Base-by-base conservation (phyloP, 1,140 invertebrate species). In the Antheraea mylitta region DNA sequence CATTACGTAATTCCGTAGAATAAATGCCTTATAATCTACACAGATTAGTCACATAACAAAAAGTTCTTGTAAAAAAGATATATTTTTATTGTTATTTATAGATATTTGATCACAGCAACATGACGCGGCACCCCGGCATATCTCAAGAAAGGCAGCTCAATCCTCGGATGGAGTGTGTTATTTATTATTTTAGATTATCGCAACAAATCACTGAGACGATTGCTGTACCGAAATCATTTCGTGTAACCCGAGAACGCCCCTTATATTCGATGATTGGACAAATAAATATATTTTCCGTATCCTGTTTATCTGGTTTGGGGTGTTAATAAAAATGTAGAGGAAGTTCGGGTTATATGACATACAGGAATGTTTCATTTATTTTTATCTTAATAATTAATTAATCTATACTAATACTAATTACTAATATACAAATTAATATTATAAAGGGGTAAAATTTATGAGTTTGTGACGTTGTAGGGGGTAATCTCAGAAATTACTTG, bases 201-300 rank as follows among this genome's bases (percentile, higher is more conserved):
- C 86, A 83, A 91, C 89, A 91, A 91, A 91, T 91, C 89, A 91
- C 89, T 63, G 58, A 69, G 69, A 75, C 76, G 80, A 85, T 86
- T 86, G 81, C 79, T 68, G 78, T 84, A 74, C 79, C 79, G 82
- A 82, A 86, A 88, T 91, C 86, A 88, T 83, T 87, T 76, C 76
- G 84, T 90, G 89, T 91, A 91, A 91, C 86, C 74, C 72, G 89
- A 91, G 89, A 90, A 88, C 86, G 77, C 85, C 86, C 86, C 85
- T 88, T 86, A 90, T 84, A 83, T 85, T 81, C 80, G 89, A 89
- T 90, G 89, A 91, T 90, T 91, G 88, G 83, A 87, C 87, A 89
- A 91, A 91, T 91, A 91, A 91, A 90, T 91, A 89, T 91, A 91
- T 91, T 88, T 91, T 81, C 88, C 80, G 83, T 90, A 90, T 91